Conservation (phyloP, 2,113 vertebrate species). For the Sphaerodactylus townsendi region DNA sequence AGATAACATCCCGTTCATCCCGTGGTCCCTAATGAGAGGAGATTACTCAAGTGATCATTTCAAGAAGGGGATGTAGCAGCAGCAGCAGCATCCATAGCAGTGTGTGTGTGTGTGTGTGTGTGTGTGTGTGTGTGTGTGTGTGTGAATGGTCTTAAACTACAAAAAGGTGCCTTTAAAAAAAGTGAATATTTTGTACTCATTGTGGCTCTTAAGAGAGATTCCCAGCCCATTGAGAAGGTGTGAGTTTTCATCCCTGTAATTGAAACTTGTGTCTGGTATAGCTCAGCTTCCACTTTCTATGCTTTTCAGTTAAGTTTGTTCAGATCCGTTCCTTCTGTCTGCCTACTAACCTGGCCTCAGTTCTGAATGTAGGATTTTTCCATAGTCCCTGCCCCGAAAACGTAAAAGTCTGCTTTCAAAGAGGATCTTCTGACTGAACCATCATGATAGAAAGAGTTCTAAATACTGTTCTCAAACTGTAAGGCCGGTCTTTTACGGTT, state of each 20-base stretch:
- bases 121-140: no score
- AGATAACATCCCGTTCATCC: not conserved
- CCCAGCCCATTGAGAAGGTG: not conserved
- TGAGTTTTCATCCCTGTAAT: not conserved
- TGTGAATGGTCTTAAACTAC: not conserved
- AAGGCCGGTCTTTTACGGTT: not conserved
- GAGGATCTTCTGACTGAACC: not conserved
- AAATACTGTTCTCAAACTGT: not conserved
- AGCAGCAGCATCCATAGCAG: no score
- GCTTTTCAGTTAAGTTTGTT: not conserved
- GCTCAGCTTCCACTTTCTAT: not conserved
- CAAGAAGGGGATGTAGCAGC: no score
- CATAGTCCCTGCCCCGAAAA: not conserved
- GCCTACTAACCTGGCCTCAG: not conserved
- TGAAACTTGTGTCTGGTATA: not conserved
- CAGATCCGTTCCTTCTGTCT: not conserved
- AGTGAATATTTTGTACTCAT: not conserved
- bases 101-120: no score
- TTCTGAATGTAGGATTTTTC: not conserved
- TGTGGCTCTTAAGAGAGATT: not conserved
- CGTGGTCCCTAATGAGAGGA: no score
- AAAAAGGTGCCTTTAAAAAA: not conserved
- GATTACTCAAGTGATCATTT: no score
- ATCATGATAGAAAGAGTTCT: not conserved
- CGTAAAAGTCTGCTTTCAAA: not conserved